Evolutionary conservation across 2,113 vertebrate genomes (phyloP), one percentile per base, ranked within the genome.

Genomic region (Phyllopteryx taeniolatus): DNA sequence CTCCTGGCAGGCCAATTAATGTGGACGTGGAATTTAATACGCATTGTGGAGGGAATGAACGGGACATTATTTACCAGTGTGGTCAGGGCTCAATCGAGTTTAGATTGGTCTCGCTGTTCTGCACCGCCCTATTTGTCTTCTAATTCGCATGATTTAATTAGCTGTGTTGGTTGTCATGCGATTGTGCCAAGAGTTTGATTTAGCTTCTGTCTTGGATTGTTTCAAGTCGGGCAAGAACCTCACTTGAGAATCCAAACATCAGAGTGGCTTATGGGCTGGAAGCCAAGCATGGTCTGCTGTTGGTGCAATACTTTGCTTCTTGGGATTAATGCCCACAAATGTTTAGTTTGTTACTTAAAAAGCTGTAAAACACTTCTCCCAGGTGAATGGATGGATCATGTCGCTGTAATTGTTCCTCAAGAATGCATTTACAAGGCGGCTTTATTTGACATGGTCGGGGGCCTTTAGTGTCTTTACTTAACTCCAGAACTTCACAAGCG

Each of bases 1-100:
- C 70, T 43, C 27, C 81, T 82, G 89, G 85, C 88, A 88, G 83
- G 62, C 76, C 65, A 65, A 82, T 86, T 89, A 90, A 91, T 85
- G 81, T 81, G 67, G 47, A 88, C 86, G 88, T 90, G 86, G 72
- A 27, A 56, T 80, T 84, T 83, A 85, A 88, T 85, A 81, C 77
- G 73, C 68, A 70, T 67, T 0, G 10, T 9, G 57, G 79, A 46
- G 73, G 64, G 59, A 84, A 74, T 49, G 77, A 88, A 80, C 47
- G 8, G 70, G 57, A 47, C 73, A 77, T 82, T 81, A 84, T 87
- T 88, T 89, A 77, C 86, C 71, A 60, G 35, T 73, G 73, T 79
- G 81, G 71, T 77, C 80, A 63, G 27, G 59, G 76, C 85, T 73
- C 76, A 62, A 80, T 83, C 79, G 78, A 68, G 78, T 85, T 89